Conservation (phyloP, 1,140 invertebrate genomes). For the Branchinecta lynchi region DNA sequence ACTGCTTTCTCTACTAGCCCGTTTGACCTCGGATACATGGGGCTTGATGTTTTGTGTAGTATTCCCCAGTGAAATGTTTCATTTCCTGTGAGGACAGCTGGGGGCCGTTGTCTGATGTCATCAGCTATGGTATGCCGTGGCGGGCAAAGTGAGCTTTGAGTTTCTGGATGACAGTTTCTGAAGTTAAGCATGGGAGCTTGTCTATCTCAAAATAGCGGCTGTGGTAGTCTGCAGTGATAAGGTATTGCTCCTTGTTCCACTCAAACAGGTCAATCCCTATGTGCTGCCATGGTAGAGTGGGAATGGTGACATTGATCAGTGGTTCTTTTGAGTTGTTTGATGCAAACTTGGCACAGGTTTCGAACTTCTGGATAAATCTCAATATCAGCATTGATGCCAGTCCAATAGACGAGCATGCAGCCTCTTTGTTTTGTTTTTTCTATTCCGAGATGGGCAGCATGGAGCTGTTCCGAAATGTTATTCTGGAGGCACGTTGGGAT, state of each 20-base stretch:
- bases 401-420: no score
- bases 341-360: no score
- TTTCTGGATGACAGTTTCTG: not conserved
- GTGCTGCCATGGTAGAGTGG: not conserved
- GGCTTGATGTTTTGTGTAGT: not conserved
- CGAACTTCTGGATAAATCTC: no score
- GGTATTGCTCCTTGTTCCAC: not conserved
- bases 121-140: not conserved
- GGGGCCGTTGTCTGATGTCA: not conserved
- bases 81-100: not conserved
- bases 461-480: no score
- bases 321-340: constrained; percentile 4
- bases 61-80: constrained; percentile 1
- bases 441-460: no score
- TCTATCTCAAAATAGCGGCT: constrained; percentile 4
- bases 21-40: not conserved
- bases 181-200: not conserved
- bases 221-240: not conserved
- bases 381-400: no score
- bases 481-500: no score
- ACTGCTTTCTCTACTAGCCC: constrained; percentile 3
- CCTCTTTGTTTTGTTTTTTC: no score
- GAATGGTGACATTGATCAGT: not conserved
- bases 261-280: not conserved
- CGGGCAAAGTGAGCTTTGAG: not conserved